Percentiles rank a stretch among this genome's conserved stretches.
phyloP scores from a whole-genome alignment of 2,888 invertebrate genomes.

The Lysandra bellargus region DNA sequence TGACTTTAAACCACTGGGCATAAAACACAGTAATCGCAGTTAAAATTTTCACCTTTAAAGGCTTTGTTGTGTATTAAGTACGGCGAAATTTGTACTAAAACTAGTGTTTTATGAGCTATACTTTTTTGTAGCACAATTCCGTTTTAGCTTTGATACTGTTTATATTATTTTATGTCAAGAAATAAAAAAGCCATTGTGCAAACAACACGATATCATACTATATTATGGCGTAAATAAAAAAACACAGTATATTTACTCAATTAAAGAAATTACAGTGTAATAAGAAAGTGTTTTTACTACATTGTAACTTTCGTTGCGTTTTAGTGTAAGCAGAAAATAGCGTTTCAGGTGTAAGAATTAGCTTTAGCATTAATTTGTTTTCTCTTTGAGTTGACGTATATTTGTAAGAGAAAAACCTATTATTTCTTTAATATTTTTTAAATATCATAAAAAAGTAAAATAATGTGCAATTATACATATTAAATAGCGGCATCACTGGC shows the following conservation, averaged over 20 bases:
- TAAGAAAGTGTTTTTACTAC: too few relatives aligned
- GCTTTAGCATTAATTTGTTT: too few relatives aligned
- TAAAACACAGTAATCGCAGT: neutral
- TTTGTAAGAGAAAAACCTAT: too few relatives aligned
- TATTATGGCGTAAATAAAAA: neutral
- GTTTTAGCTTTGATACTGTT: slow-evolving; percentile 1
- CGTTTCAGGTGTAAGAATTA: too few relatives aligned
- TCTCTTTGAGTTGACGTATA: too few relatives aligned
- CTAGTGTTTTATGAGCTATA: slow-evolving; percentile 9
- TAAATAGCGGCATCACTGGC: too few relatives aligned
- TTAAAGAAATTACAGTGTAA: neutral
- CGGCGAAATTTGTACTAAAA: neutral
- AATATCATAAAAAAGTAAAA: too few relatives aligned
- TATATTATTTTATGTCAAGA: slow-evolving; percentile 1
- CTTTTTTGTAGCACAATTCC: neutral
- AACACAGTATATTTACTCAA: neutral
- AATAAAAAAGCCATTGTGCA: neutral
- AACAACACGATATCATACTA: neutral
- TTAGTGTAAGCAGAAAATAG: too few relatives aligned
- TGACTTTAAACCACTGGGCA: neutral
- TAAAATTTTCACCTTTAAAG: neutral
- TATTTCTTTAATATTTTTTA: too few relatives aligned
- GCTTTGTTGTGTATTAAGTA: neutral
- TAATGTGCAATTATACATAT: too few relatives aligned
- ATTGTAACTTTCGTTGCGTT: too few relatives aligned